These are phyloP conservation scores for Cepaea hortensis DNA, from an alignment of 2,888 invertebrate genomes.

Conservation along the genomic window DNA sequence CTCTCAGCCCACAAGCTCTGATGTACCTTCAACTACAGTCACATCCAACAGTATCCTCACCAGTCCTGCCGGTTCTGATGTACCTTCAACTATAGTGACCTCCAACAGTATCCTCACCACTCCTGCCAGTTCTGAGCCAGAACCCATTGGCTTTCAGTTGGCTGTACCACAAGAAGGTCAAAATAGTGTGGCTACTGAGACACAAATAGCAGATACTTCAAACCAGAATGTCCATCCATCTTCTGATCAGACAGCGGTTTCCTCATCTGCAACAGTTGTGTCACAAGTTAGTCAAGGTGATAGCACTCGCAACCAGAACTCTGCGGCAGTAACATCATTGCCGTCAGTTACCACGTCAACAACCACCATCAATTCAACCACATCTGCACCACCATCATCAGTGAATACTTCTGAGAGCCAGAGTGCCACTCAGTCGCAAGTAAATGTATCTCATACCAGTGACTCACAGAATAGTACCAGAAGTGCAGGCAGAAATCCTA, in stretches of 20 bases:
- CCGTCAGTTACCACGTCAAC: background rate
- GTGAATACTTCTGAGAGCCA: background rate
- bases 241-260: background rate
- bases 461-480: background rate
- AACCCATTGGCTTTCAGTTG: background rate
- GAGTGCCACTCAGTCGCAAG: background rate
- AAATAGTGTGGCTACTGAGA: background rate
- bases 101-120: background rate
- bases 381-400: background rate
- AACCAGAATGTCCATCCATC: background rate
- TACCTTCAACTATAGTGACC: background rate
- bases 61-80: background rate
- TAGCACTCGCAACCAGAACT: conserved; percentile 2
- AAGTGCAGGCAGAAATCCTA: background rate
- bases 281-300: conserved; percentile 1
- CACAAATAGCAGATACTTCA: background rate
- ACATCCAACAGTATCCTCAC: background rate
- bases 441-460: background rate
- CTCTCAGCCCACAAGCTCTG: background rate
- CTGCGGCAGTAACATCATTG: background rate
- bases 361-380: background rate
- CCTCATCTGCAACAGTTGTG: background rate
- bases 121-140: background rate
- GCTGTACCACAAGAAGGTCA: background rate
- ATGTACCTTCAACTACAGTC: background rate